These are phyloP conservation scores for Drosophila subobscura DNA, from an alignment of 1,140 invertebrate genomes.

Conservation along the genomic window DNA sequence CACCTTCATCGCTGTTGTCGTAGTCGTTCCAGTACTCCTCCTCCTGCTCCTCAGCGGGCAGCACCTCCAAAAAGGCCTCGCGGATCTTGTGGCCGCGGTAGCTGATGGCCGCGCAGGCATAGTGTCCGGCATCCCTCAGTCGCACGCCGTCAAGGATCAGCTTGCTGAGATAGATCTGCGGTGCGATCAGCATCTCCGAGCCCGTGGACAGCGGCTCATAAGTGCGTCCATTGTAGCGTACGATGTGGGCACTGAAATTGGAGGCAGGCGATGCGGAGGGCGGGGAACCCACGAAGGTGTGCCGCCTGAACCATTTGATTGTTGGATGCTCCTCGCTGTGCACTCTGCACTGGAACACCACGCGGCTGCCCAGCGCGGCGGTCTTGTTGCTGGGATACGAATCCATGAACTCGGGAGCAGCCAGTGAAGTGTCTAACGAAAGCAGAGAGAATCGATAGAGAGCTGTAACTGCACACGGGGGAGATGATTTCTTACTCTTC, in stretches of 20 bases:
- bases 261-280: conserved; percentile 1
- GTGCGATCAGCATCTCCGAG: conserved; percentile 61
- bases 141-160: conserved; percentile 71
- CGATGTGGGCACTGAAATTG: conserved; percentile 70
- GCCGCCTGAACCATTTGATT: conserved; percentile 76
- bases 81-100: conserved; percentile 74
- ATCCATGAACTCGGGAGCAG: conserved; percentile 74
- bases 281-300: conserved; percentile 13
- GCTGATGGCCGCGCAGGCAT: conserved; percentile 77
- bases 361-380: conserved; percentile 43
- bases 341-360: conserved; percentile 78
- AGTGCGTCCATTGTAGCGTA: conserved; percentile 69
- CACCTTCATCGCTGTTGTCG: conserved; percentile 39
- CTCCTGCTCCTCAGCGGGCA: conserved; percentile 22
- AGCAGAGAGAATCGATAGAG: not conserved
- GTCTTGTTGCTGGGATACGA: conserved; percentile 72
- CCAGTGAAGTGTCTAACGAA: conserved; percentile 59
- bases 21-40: conserved; percentile 72
- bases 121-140: conserved; percentile 64
- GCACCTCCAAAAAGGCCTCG: conserved; percentile 69
- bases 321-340: conserved; percentile 75
- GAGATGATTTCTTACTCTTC: conserved; percentile 51
- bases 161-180: conserved; percentile 77
- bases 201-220: conserved; percentile 68
- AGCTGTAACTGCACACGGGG: not conserved